Base-by-base conservation (phyloP, 2,888 invertebrate genomes). In the Merodon equestris region DNA sequence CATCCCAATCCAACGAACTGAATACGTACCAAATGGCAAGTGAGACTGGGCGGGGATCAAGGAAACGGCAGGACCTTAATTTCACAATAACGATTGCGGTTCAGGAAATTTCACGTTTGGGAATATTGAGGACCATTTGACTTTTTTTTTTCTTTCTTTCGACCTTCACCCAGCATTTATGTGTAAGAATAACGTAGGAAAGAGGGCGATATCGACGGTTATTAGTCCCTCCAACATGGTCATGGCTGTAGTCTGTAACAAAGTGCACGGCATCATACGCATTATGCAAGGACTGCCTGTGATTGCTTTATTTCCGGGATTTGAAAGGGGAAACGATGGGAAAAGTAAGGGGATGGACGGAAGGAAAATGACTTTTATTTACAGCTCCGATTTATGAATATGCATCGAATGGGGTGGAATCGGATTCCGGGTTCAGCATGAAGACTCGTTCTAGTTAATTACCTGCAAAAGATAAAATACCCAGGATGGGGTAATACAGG, bases 81-180 rank as follows among this genome's bases (percentile, higher is more conserved):
- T 71, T 71, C 44, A 42, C 71, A 53, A 63, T 68, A 68, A 68
- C 45, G 61, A 75, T 58, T 63, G 67, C 51, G 42, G 72, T 63
- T 61, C 57, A 73, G 61, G 63, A 63, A 72, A 58, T 44, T 44
- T 63, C 42, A 77, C 77, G 72, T 61, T 58, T 73, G 77, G 57
- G 63, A 73, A 61, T 72, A 67, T 56, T 42, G 48, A 53, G 27
- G 40, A 44, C 27, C 66, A 67, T 67, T 77, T 77, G 27, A 27
- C 27, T 2, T 2, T 27, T 27, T 27, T 27, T 27, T 7, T 27
- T 27, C 3, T 27, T 4, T 51, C 72, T 63, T 61, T 57, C 57
- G 51, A 51, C 44, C 74, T 58, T 15, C 17, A 47, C 47, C 47
- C 48, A 48, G 38, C 44, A 36, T 40, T 47, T 44, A 61, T 45